A percentile compares a stretch with the other conserved stretches of the same genome.
phyloP scores from a whole-genome alignment of 2,113 vertebrate species.

The Gymnogyps californianus region DNA sequence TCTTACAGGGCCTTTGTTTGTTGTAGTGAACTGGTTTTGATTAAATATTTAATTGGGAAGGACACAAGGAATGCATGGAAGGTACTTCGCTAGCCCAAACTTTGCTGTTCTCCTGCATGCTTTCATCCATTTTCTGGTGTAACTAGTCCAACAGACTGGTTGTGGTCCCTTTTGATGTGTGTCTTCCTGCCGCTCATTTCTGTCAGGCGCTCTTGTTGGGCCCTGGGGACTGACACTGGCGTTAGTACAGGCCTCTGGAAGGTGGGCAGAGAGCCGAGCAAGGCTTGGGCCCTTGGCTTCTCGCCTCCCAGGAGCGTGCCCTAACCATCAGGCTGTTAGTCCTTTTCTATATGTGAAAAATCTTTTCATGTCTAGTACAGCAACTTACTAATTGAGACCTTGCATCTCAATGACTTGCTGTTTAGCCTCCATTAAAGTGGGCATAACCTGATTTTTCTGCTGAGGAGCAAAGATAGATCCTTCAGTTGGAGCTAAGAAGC shows the following conservation, averaged over 20 bases:
- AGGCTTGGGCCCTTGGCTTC: background rate
- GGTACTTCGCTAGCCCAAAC: background rate
- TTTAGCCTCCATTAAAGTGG: background rate
- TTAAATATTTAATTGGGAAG: background rate
- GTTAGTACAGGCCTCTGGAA: background rate
- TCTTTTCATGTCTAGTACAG: background rate
- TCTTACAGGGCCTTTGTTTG: background rate
- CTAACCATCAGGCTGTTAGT: background rate
- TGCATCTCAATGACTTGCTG: background rate
- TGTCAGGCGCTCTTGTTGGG: accelerated
- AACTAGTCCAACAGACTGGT: background rate
- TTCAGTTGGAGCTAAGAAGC: background rate
- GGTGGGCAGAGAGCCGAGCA: background rate
- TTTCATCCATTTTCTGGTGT: background rate
- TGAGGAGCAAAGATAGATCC: background rate
- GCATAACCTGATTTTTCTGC: background rate
- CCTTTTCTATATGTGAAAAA: background rate
- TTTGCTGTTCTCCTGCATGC: background rate
- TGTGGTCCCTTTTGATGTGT: background rate
- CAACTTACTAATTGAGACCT: background rate
- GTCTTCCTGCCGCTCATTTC: background rate
- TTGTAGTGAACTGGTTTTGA: background rate
- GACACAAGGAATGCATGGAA: background rate
- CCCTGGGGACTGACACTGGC: accelerated
- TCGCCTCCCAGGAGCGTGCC: background rate